Conservation (phyloP, 2,888 invertebrate genomes). For the Tuberolachnus salignus region DNA sequence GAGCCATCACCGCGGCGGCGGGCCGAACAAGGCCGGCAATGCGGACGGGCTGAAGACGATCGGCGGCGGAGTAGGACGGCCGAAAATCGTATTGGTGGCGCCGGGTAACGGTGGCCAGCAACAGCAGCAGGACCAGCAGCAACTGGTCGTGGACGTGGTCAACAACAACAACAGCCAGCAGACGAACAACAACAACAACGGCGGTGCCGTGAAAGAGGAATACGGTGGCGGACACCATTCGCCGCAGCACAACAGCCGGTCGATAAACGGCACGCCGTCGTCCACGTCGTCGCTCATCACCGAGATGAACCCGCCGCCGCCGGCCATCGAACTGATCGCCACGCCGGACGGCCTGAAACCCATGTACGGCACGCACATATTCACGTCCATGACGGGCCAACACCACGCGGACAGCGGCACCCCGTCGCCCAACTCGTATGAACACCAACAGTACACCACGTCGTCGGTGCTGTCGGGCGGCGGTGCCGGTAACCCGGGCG, state of each 20-base stretch:
- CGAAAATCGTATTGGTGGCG: conserved; percentile 65
- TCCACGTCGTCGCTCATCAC: conserved; percentile 71
- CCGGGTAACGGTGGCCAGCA: conserved; percentile 61
- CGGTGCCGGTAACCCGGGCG: conserved; percentile 60
- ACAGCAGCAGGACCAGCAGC: conserved; percentile 62
- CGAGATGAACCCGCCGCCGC: conserved; percentile 68
- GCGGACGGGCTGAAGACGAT: conserved; percentile 49
- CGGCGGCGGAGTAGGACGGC: conserved; percentile 56
- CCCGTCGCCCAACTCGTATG: conserved; percentile 71
- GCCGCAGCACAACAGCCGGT: conserved; percentile 71
- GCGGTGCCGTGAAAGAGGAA: conserved; percentile 62
- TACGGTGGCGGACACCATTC: conserved; percentile 63
- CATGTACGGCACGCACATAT: conserved; percentile 74
- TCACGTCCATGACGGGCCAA: conserved; percentile 67
- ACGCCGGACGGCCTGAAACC: conserved; percentile 65
- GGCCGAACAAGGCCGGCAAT: conserved; percentile 45
- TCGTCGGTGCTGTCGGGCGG: conserved; percentile 59
- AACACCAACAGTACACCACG: conserved; percentile 63
- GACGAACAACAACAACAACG: conserved; percentile 60
- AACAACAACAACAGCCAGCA: conserved; percentile 66
- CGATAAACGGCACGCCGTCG: conserved; percentile 72
- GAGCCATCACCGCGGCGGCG: conserved; percentile 69
- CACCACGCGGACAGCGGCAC: conserved; percentile 64
- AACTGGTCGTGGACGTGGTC: conserved; percentile 66
- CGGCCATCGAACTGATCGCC: conserved; percentile 67